These are phyloP conservation scores for Caloenas nicobarica DNA, from an alignment of 2,113 vertebrate genomes.

Conservation along the genomic window DNA sequence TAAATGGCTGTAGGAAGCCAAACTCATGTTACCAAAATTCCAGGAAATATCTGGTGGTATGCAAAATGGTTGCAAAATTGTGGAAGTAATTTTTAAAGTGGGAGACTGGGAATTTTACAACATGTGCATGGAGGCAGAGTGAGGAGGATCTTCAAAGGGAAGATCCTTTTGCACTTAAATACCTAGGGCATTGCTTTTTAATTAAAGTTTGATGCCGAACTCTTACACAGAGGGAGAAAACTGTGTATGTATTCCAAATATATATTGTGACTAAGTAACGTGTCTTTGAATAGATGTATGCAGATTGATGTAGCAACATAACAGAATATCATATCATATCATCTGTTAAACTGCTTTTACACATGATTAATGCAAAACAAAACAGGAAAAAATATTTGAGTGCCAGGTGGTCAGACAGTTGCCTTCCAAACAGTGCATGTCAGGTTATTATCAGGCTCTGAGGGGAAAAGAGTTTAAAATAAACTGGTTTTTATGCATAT, in stretches of 20 bases:
- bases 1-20: neutral
- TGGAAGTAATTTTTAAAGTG: neutral
- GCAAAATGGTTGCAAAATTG: neutral
- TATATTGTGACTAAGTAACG: neutral
- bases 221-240: neutral
- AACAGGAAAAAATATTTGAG: neutral
- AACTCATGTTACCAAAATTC: neutral
- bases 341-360: neutral
- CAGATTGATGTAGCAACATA: neutral
- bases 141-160: neutral
- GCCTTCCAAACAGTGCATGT: neutral
- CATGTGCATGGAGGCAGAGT: neutral
- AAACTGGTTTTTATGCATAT: slow-evolving; percentile 39
- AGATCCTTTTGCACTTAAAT: neutral
- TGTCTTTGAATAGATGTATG: neutral
- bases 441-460: slow-evolving; percentile 35
- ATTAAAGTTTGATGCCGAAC: neutral
- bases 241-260: neutral
- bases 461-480: slow-evolving; percentile 33
- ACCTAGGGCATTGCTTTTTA: neutral
- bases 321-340: neutral
- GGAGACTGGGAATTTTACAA: neutral
- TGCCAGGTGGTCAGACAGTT: slow-evolving; percentile 32
- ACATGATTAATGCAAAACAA: neutral
- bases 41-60: neutral